Percentiles rank a stretch among this genome's conserved stretches.
Conservation (phyloP, 2,888 invertebrate genomes). For the Pristionchus maxplancki region DNA sequence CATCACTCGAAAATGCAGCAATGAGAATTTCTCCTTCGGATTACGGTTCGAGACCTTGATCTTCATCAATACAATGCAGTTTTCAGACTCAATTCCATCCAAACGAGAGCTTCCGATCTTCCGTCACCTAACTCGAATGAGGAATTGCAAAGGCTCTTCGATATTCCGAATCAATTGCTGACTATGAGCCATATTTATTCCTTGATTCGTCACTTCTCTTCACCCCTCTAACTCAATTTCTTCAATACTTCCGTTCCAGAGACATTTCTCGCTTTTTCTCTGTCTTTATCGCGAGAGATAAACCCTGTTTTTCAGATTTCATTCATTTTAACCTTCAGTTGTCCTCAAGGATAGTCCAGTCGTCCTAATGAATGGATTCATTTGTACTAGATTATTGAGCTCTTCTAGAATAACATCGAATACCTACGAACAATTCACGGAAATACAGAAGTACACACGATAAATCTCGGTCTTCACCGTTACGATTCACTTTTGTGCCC, state of each 20-base stretch:
- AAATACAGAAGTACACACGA: neutral
- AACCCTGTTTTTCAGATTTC: too few species aligned
- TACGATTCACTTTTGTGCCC: too few species aligned
- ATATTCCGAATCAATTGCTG: conserved; percentile 11
- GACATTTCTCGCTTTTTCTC: neutral
- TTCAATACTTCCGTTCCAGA: neutral
- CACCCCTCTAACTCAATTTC: neutral
- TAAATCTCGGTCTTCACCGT: too few species aligned
- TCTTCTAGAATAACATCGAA: neutral
- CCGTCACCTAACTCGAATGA: neutral
- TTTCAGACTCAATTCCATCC: neutral
- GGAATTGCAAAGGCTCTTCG: neutral
- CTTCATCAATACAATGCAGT: neutral
- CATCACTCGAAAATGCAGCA: neutral
- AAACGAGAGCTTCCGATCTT: neutral
- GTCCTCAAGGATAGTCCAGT: too few species aligned
- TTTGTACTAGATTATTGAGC: neutral
- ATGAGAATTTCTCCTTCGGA: neutral
- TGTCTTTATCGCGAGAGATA: neutral
- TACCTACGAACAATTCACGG: neutral
- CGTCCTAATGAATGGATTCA: neutral
- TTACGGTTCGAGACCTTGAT: neutral
- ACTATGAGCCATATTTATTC: neutral
- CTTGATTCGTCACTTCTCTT: neutral
- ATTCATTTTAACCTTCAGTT: too few species aligned